Base-by-base conservation (phyloP, 2,113 vertebrate genomes). In the Solea solea region DNA sequence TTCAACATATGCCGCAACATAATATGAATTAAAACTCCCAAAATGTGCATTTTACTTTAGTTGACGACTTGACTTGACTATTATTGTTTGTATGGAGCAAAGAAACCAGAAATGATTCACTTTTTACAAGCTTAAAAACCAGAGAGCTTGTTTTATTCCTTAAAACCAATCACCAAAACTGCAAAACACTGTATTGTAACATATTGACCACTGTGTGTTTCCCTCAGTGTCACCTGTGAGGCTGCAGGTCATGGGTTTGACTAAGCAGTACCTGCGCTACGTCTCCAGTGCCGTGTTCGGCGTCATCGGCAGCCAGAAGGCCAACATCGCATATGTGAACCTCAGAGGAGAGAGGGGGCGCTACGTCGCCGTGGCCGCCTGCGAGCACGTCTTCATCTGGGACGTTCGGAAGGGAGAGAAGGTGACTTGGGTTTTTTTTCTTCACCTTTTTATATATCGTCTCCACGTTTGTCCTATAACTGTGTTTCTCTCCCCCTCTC, bases 381-480 rank as follows among this genome's bases (percentile, higher is more conserved):
- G 97, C 14, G 97, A 99, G 56, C 97, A 98, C 11, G 96, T 99
- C 56, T 97, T 99, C 80, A 93, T 99, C 82, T 99, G 97, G 97
- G 97, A 99, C 56, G 85, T 94, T 2, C 90, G 97, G 11, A 99
- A 96, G 86, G 96, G 94, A 42, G 97, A 99, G 85, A 98, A 99
- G 96, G 97, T 98, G 75, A 84, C 77, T 46, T 34, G 12, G 12
- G 21, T 21, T 21, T 21, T 21, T 42, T 4, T 8, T 48, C 7
- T 2, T 11, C 14, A 13, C 10, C 0, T 8, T 11, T 51, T 21
- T 0, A 27, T 7, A 9, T 12, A 28, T 2, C 14, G 49, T 8
- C 16, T 42, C 41, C 27, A 64, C 10, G 40, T 44, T 25, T 65
- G 54, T 11, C 16, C 21, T 14, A 1, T 7, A 1, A 41, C 67